These are phyloP conservation scores for Vireo griseus DNA, from an alignment of 2,797 vertebrate genomes.

Conservation along the genomic window DNA sequence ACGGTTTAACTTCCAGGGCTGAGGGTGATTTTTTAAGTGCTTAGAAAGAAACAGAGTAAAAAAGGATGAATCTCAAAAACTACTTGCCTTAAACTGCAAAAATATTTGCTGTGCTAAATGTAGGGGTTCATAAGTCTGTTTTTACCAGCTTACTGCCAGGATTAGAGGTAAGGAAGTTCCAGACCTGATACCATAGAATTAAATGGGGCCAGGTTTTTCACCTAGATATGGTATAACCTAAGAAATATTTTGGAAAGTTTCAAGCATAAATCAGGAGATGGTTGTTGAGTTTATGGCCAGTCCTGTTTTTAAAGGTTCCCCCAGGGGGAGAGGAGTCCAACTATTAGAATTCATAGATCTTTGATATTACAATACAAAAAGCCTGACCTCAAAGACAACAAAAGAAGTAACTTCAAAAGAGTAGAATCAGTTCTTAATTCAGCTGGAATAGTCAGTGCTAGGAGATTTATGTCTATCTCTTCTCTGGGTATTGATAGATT, in stretches of 20 bases:
- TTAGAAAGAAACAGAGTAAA: background rate
- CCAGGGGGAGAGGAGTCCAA: background rate
- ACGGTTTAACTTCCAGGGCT: background rate
- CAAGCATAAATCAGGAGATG: background rate
- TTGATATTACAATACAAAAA: background rate
- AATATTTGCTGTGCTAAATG: background rate
- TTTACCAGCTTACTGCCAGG: background rate
- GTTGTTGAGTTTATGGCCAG: background rate
- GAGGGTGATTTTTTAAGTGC: background rate
- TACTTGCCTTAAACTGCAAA: background rate
- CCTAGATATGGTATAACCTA: background rate
- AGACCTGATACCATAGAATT: background rate
- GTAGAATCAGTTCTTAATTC: background rate
- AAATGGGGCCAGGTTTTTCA: background rate
- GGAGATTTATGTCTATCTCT: background rate
- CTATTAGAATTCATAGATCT: background rate
- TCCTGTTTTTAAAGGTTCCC: background rate
- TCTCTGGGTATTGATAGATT: background rate
- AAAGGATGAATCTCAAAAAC: background rate
- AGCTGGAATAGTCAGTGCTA: background rate
- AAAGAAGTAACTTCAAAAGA: background rate
- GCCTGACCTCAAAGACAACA: background rate
- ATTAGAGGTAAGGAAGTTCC: background rate
- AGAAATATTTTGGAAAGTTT: background rate
- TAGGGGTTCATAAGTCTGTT: background rate